Base-by-base conservation (phyloP, 2,888 invertebrate genomes). In the Ormyrus thymus region DNA sequence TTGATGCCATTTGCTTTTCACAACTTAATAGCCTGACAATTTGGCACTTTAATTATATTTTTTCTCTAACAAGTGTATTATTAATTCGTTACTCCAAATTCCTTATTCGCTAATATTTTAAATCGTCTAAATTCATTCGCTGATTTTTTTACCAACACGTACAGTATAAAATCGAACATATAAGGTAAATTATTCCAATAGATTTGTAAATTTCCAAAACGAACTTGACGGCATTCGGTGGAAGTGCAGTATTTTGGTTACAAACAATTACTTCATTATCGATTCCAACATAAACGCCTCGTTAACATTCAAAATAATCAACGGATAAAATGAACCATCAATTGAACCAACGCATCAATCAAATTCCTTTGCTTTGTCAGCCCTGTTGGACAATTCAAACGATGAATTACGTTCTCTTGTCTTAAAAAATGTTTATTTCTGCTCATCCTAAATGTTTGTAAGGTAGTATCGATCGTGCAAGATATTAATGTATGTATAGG, bases 21-120 rank as follows among this genome's bases (percentile, higher is more conserved):
- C 76, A 79, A 79, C 66, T 76, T 70, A 53, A 65, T 58, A 71
- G 75, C 68, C 56, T 61, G 68, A 68, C 29, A 69, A 64, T 79
- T 79, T 79, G 76, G 76, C 79, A 79, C 68, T 71, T 71, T 10
- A 76, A 72, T 58, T 62, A 73, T 71, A 69, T 46, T 65, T 56
- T 65, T 43, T 53, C 46, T n/a, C 69, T 65, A 61, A 65, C 13
- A 53, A 65, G 72, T 43, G 43, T 62, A 29, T 29, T 29, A 13
- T 66, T 61, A 43, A 59, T 77, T 72, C 53, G n/a, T 58, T 5
- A 51, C 59, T 61, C 55, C 13, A 13, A 76, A 76, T 45, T 55
- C 48, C 46, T 53, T 76, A 69, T 61, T 68, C 5, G 6, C 53
- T 65, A 66, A 51, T 66, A 51, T 59, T 56, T 59, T 65, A 70